A percentile compares a stretch with the other conserved stretches of the same genome.
phyloP scores from a whole-genome alignment of 2,888 invertebrate species.

The Drosophila kambysellisi region DNA sequence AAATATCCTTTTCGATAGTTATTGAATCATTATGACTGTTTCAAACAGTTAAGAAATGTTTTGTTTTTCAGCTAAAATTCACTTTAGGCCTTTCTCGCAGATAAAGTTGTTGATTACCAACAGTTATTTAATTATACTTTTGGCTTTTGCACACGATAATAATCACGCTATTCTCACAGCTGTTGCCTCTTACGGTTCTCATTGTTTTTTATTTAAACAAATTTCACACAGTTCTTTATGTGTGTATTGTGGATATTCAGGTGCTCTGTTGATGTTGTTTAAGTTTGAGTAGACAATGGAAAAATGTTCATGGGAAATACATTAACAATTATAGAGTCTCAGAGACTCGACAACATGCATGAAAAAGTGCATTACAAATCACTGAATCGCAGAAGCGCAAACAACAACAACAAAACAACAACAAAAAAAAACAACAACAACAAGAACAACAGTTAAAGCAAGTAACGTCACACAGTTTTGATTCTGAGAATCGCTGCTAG shows the following conservation, averaged over 20 bases:
- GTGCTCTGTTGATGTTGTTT: constrained; percentile 35
- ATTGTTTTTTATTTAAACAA: constrained; percentile 23
- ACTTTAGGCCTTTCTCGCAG: not conserved
- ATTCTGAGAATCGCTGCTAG: constrained; percentile 46
- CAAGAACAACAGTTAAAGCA: not conserved
- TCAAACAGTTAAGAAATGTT: not conserved
- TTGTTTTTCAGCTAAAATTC: constrained; percentile 7
- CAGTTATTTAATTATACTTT: constrained; percentile 36
- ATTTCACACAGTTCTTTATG: constrained; percentile 64
- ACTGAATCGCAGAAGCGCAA: constrained; percentile 41
- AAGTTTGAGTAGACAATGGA: constrained; percentile 54
- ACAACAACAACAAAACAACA: constrained; percentile 16
- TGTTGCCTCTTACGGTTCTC: constrained; percentile 13
- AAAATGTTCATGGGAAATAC: constrained; percentile 63
- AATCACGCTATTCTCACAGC: constrained; percentile 41
- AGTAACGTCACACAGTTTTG: constrained; percentile 22
- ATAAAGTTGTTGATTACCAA: not conserved
- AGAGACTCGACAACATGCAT: constrained; percentile 34
- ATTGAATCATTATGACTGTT: not conserved
- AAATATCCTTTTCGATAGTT: too few relatives aligned
- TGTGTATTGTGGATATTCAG: constrained; percentile 50
- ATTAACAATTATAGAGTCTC: constrained; percentile 41
- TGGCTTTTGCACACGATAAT: constrained; percentile 26
- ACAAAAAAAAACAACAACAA: constrained; percentile 5
- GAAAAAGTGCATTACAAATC: constrained; percentile 56